These are phyloP conservation scores for Mellivora capensis DNA, from an alignment of 2,113 vertebrate genomes.

Conservation along the genomic window DNA sequence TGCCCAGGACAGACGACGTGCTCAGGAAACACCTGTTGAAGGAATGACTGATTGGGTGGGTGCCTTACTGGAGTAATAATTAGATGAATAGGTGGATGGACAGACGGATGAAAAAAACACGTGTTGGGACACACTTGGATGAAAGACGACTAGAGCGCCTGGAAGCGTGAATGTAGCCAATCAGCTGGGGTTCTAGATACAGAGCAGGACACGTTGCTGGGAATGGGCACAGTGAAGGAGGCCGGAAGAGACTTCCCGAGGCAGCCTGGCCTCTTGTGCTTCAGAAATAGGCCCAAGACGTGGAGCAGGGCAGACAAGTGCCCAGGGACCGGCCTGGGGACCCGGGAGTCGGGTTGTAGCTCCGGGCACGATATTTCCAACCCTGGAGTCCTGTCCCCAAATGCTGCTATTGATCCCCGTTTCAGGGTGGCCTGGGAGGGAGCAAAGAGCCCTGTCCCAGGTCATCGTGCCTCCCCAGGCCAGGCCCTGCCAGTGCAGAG, in stretches of 20 bases:
- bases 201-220: not conserved
- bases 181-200: not conserved
- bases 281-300: not conserved
- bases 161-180: not conserved
- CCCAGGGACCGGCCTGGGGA: not conserved
- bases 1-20: not conserved
- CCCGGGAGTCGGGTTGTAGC: not conserved
- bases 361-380: not conserved
- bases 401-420: not conserved
- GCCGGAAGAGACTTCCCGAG: accelerated
- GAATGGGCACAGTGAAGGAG: accelerated
- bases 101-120: not conserved
- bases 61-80: not conserved
- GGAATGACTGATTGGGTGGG: not conserved
- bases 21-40: not conserved
- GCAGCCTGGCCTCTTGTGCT: not conserved
- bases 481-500: not conserved
- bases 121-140: not conserved
- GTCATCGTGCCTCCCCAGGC: not conserved
- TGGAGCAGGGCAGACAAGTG: not conserved
- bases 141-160: not conserved
- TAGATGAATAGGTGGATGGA: not conserved
- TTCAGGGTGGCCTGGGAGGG: not conserved
- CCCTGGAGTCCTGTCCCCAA: not conserved
- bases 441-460: not conserved